A percentile compares a stretch with the other conserved stretches of the same genome.
Conservation (phyloP, 2,113 vertebrate species). For the Lycaon pictus region DNA sequence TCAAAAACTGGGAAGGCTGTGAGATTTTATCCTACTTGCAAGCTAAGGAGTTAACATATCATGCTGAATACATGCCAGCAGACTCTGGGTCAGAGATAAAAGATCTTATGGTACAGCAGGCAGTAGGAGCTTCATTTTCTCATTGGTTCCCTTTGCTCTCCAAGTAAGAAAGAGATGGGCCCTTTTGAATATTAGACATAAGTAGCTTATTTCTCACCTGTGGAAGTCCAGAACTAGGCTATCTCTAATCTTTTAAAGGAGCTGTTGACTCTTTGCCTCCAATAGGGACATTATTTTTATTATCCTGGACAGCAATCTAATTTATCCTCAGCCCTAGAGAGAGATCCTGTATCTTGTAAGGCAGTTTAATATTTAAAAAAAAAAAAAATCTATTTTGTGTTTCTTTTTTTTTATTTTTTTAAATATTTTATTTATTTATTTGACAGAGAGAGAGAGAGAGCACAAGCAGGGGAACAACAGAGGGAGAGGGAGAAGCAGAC, state of each 20-base stretch:
- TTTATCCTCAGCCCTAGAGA: background rate
- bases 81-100: background rate
- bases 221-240: background rate
- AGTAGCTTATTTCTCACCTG: background rate
- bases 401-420: too few relatives aligned
- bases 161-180: background rate
- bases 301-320: background rate
- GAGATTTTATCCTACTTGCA: background rate
- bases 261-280: background rate
- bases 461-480: too few relatives aligned
- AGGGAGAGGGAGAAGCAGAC: too few relatives aligned
- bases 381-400: too few relatives aligned
- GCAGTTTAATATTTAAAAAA: background rate
- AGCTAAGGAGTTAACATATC: background rate
- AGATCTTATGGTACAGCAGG: rapidly evolving
- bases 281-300: background rate
- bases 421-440: too few relatives aligned
- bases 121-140: background rate
- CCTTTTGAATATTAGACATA: background rate
- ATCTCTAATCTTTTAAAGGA: background rate
- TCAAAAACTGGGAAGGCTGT: background rate
- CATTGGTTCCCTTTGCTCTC: background rate
- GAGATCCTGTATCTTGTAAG: background rate
- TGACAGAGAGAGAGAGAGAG: too few relatives aligned
- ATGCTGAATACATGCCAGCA: background rate